Evolutionary conservation across 2,113 vertebrate genomes (phyloP).

Genomic region (Beaufortia kweichowensis): DNA sequence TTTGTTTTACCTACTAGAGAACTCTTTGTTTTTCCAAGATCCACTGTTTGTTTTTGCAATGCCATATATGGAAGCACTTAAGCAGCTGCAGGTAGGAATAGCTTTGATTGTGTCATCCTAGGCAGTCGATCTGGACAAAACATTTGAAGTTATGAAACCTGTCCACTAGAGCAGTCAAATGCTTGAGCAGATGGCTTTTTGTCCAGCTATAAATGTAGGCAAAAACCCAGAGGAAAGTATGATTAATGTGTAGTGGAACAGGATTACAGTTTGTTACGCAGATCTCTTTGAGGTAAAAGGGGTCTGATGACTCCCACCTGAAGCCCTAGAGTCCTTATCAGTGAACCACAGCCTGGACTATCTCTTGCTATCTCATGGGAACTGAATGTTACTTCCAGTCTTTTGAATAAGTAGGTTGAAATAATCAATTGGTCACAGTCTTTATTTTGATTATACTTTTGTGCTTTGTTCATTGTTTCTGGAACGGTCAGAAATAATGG

Average conservation of each 20-base stretch:
- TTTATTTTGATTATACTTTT: neutral
- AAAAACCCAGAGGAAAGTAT: slow-evolving; percentile 65
- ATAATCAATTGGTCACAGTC: slow-evolving; percentile 17
- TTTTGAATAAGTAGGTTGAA: neutral
- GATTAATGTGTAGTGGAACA: slow-evolving; percentile 69
- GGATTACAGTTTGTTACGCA: slow-evolving; percentile 55
- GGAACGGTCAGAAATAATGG: neutral
- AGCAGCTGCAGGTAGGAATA: slow-evolving; percentile 21
- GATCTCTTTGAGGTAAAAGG: slow-evolving; percentile 52
- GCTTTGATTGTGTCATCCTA: slow-evolving; percentile 32
- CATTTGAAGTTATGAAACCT: slow-evolving; percentile 61
- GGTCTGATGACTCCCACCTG: slow-evolving; percentile 50
- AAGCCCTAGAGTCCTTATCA: slow-evolving; percentile 26
- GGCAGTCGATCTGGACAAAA: slow-evolving; percentile 2
- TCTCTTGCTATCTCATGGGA: neutral
- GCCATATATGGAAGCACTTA: slow-evolving; percentile 22
- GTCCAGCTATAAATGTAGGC: slow-evolving; percentile 79
- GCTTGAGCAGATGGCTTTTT: slow-evolving; percentile 69
- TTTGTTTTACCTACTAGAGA: neutral
- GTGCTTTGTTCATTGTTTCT: slow-evolving; percentile 21
- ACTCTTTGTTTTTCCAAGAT: neutral
- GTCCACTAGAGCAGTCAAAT: slow-evolving; percentile 62
- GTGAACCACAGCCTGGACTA: slow-evolving; percentile 2
- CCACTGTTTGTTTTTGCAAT: neutral
- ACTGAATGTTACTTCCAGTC: slow-evolving; percentile 8